Evolutionary conservation across 2,888 invertebrate genomes (phyloP).

Genomic region (Acrobasis suavella): DNA sequence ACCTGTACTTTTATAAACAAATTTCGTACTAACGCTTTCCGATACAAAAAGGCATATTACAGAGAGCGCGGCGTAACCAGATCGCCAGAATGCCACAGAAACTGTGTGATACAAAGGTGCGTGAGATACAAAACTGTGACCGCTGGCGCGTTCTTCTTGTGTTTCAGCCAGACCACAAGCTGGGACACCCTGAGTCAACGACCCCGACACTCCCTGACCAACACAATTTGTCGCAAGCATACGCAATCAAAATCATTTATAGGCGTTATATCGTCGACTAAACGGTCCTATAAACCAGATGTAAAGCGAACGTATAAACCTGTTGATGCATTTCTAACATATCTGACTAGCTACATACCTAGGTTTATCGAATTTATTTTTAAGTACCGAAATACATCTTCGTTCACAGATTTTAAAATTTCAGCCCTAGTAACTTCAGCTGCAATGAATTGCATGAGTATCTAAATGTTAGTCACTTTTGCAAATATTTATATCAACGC

Average conservation of each 20-base stretch:
- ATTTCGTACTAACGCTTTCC: not conserved
- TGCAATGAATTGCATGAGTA: not conserved
- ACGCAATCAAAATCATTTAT: slow-evolving; percentile 62
- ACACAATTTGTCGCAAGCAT: slow-evolving; percentile 58
- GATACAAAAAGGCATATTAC: not conserved
- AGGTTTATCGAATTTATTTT: slow-evolving; percentile 9
- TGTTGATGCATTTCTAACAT: slow-evolving; percentile 60
- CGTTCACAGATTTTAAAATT: not conserved
- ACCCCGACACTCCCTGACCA: slow-evolving; percentile 61
- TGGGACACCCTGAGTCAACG: slow-evolving; percentile 61
- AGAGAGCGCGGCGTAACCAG: slow-evolving; percentile 33
- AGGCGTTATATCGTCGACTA: slow-evolving; percentile 67
- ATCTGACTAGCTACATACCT: not conserved
- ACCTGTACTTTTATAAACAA: too few species aligned
- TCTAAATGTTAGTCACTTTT: not conserved
- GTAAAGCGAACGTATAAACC: slow-evolving; percentile 60
- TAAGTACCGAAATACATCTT: not conserved
- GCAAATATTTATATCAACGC: not conserved
- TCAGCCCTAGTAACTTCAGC: not conserved
- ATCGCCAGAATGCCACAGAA: slow-evolving; percentile 36
- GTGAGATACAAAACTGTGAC: slow-evolving; percentile 48
- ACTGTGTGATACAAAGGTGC: slow-evolving; percentile 32
- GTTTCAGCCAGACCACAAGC: slow-evolving; percentile 69
- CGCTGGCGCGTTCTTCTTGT: slow-evolving; percentile 56
- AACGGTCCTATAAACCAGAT: slow-evolving; percentile 64